Percentiles rank a stretch among this genome's conserved stretches.
These are phyloP conservation scores for Hirudinaria manillensis DNA, from an alignment of 2,888 invertebrate species.

Conservation along the genomic window DNA sequence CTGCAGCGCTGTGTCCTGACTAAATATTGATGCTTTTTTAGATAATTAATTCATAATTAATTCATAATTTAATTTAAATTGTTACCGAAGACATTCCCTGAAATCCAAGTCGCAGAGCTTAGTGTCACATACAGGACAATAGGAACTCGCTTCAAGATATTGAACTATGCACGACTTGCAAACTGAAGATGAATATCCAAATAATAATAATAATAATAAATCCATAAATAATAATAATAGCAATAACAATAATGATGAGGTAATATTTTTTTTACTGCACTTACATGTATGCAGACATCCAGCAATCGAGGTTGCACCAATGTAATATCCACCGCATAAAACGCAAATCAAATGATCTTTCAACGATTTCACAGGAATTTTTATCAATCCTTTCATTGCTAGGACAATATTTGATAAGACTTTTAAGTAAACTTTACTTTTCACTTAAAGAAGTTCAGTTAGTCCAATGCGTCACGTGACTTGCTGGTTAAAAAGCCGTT, in stretches of 20 bases:
- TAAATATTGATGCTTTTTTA: background rate
- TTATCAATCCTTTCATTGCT: background rate
- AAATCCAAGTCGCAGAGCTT: background rate
- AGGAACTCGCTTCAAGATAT: background rate
- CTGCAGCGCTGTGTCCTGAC: background rate
- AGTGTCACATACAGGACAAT: background rate
- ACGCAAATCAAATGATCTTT: background rate
- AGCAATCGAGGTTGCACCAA: slow-evolving; percentile 1
- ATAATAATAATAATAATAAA: background rate
- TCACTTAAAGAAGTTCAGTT: too few relatives aligned
- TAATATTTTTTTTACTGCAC: background rate
- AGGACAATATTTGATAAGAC: background rate
- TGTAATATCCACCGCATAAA: slow-evolving; percentile 1
- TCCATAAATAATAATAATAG: background rate
- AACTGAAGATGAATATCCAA: background rate
- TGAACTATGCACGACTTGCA: slow-evolving; percentile 2
- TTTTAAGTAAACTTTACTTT: too few relatives aligned
- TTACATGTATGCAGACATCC: background rate
- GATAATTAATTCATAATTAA: slow-evolving; percentile 1
- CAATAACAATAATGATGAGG: too few relatives aligned
- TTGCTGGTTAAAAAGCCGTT: too few relatives aligned
- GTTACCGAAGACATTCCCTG: background rate
- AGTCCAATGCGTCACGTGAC: too few relatives aligned
- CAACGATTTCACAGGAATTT: background rate
- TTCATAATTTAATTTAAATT: too few relatives aligned